These are phyloP conservation scores for Eospalax fontanierii DNA, from an alignment of 2,797 vertebrate genomes.

Conservation along the genomic window DNA sequence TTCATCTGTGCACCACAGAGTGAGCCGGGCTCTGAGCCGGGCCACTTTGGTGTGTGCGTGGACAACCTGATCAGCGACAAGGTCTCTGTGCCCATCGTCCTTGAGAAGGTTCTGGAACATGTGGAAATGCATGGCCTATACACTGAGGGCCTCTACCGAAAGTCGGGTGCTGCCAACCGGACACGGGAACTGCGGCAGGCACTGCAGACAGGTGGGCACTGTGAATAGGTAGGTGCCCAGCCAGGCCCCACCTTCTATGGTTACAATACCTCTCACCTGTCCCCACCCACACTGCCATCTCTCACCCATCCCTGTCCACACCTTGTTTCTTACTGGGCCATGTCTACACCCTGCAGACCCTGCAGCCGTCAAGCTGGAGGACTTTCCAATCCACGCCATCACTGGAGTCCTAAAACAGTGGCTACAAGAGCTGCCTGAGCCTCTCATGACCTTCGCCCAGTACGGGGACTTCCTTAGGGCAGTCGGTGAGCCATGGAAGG, in stretches of 20 bases:
- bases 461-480: conserved; percentile 97
- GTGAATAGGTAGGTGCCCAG: rapidly evolving
- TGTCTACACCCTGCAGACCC: conserved; percentile 91
- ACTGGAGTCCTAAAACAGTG: conserved; percentile 98
- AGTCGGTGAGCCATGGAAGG: conserved; percentile 92
- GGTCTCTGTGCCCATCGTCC: conserved; percentile 95
- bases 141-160: conserved; percentile 99
- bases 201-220: conserved; percentile 91
- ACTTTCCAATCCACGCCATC: conserved; percentile 97
- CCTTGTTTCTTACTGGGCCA: no score
- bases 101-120: conserved; percentile 97
- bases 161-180: conserved; percentile 97
- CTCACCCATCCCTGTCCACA: rapidly evolving
- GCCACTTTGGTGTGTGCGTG: conserved; percentile 95
- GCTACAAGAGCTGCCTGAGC: conserved; percentile 97
- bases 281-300: rapidly evolving
- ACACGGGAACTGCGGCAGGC: conserved; percentile 96
- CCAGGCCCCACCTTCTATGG: rapidly evolving
- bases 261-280: rapidly evolving
- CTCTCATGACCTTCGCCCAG: conserved; percentile 97
- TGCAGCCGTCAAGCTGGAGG: conserved; percentile 93
- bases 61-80: conserved; percentile 93
- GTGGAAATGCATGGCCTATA: conserved; percentile 99
- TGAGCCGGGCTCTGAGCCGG: conserved; percentile 91
- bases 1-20: conserved; percentile 85